phyloP scores from a whole-genome alignment of 2,797 vertebrate species.

The Phrynocephalus forsythii region DNA sequence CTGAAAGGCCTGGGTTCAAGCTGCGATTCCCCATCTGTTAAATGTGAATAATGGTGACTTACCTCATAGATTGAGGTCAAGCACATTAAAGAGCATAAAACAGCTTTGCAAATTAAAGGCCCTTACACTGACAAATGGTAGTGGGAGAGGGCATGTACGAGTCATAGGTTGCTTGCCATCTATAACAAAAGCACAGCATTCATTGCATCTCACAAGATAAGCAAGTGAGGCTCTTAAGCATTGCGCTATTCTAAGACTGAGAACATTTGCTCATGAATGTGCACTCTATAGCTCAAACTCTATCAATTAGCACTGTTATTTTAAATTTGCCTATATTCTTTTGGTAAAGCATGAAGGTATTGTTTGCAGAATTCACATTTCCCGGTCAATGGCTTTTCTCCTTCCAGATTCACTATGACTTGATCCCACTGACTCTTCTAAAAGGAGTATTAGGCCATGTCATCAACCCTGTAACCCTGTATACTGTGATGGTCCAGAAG shows the following conservation, averaged over 20 bases:
- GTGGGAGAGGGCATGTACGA: neutral
- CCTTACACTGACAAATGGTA: neutral
- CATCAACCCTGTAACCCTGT: neutral
- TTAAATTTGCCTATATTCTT: neutral
- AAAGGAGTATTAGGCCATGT: neutral
- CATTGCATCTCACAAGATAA: neutral
- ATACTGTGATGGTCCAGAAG: too few relatives aligned
- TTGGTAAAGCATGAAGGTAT: neutral
- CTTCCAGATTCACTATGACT: neutral
- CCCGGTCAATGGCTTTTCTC: neutral
- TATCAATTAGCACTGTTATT: neutral
- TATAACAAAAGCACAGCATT: neutral
- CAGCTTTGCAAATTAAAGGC: neutral
- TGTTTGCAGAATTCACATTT: neutral
- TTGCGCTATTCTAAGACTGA: conserved; percentile 7
- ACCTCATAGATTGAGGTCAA: neutral
- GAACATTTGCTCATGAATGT: neutral
- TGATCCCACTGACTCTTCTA: neutral
- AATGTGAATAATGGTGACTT: neutral
- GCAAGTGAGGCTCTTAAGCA: neutral
- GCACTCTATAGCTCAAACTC: too few relatives aligned
- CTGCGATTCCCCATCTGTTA: neutral
- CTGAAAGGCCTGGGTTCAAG: neutral
- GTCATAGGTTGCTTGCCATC: neutral
- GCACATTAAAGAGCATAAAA: neutral